These are phyloP conservation scores for Drosophila infuscata DNA, from an alignment of 2,888 invertebrate genomes.

Conservation along the genomic window DNA sequence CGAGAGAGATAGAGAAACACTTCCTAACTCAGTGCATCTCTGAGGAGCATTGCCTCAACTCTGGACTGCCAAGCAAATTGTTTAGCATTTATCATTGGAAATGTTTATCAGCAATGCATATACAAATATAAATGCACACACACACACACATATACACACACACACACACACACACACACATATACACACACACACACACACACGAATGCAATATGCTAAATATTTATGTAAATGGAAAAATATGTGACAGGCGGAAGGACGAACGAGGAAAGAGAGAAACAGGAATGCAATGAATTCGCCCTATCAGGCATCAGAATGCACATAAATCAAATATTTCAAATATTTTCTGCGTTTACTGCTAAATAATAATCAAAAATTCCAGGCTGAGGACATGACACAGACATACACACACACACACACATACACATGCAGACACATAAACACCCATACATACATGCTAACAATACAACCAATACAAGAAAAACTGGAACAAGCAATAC, in stretches of 20 bases:
- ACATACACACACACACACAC: constrained; percentile 12
- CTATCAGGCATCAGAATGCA: constrained; percentile 65
- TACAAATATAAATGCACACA: constrained; percentile 11
- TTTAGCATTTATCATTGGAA: constrained; percentile 73
- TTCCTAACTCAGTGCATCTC: constrained; percentile 10
- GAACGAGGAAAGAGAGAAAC: constrained; percentile 17
- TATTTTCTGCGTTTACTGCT: constrained; percentile 75
- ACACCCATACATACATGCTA: constrained; percentile 2
- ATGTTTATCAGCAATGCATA: constrained; percentile 68
- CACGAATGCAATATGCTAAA: constrained; percentile 48
- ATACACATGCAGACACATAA: constrained; percentile 18
- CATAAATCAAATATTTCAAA: constrained; percentile 76
- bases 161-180: constrained; percentile 10
- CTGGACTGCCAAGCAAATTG: constrained; percentile 71
- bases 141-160: constrained; percentile 11
- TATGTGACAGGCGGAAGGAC: constrained; percentile 13
- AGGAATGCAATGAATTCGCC: constrained; percentile 65
- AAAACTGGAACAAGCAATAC: constrained; percentile 28
- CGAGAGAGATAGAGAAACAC: background rate
- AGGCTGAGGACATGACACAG: constrained; percentile 43
- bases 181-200: constrained; percentile 10
- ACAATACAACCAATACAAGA: background rate
- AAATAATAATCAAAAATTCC: constrained; percentile 77
- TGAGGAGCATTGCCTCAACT: constrained; percentile 43
- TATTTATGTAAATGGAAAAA: constrained; percentile 54